phyloP scores from a whole-genome alignment of 2,888 invertebrate species.

The Chorisops tibialis region DNA sequence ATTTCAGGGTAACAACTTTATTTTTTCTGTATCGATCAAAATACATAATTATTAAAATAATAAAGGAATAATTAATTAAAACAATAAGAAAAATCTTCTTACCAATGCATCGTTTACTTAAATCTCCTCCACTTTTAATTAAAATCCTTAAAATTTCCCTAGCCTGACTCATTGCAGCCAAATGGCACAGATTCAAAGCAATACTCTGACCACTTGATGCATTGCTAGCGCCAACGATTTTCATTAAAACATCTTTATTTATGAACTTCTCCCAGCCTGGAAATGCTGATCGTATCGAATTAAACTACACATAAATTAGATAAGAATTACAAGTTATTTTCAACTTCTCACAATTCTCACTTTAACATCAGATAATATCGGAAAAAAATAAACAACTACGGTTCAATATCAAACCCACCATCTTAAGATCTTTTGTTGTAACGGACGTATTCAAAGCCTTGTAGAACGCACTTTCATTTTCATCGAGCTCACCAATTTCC shows the following conservation, averaged over 20 bases:
- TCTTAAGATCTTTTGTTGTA: conserved; percentile 26
- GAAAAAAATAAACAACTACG: no score
- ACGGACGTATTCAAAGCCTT: conserved; percentile 31
- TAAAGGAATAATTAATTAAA: no score
- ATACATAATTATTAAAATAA: no score
- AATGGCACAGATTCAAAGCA: conserved; percentile 35
- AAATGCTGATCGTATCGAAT: conserved; percentile 2
- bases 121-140: conserved; percentile 34
- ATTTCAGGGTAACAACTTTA: no score
- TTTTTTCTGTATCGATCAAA: no score
- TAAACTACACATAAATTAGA: conserved; percentile 23
- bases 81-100: no score
- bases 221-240: conserved; percentile 16
- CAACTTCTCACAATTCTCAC: no score
- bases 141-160: conserved; percentile 31
- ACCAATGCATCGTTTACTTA: conserved; percentile 35
- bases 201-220: conserved; percentile 27
- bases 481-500: conserved; percentile 24
- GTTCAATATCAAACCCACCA: conserved; percentile 26
- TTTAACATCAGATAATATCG: no score
- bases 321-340: neutral
- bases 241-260: conserved; percentile 24
- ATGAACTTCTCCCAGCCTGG: conserved; percentile 19
- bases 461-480: conserved; percentile 26
- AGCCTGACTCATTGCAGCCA: conserved; percentile 35